Evolutionary conservation across 2,113 vertebrate species (phyloP), one percentile per base, ranked within the genome.

Genomic region (Choloepus hoffmanni): DNA sequence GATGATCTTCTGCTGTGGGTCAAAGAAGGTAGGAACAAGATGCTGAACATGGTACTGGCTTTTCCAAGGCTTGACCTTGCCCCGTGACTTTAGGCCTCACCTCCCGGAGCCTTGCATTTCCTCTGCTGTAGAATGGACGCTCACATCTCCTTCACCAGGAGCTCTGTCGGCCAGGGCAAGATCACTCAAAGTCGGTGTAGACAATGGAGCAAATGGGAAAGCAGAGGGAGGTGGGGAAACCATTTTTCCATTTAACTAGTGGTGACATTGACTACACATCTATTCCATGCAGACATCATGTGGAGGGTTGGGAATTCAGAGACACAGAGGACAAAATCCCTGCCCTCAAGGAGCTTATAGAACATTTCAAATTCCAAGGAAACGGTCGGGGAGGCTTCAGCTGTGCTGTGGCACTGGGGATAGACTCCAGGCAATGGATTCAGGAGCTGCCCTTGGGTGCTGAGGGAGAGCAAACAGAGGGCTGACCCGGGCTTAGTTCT

Each of bases 351-450:
- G 10, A 19, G 33, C 40, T 85, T 40, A 4, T 1, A 7, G 67
- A 30, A 12, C 43, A 26, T 48, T 9, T 68, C 11, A 12, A n/a
- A 15, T 33, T 21, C 45, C 18, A 84, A 40, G 40, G 40, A 67
- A 18, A 77, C 26, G 58, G 10, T 3, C 0, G 18, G 12, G 45
- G 53, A n/a, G 50, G 19, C 26, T 21, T 4, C 36, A 0, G 19
- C 26, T 21, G 15, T 3, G 0, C 33, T 26, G 30, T 5, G 7
- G 5, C 21, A 3, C 0, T 7, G 26, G n/a, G 55, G 12, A 16
- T 24, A 12, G 10, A 36, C 7, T 14, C 10, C 24, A 0, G 0
- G 76, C 15, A 43, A 21, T 2, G 15, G 21, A n/a, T 40, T 30
- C 48, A 0, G 36, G n/a, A 30, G 40, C 13, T 2, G 5, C 2